A percentile compares a stretch with the other conserved stretches of the same genome.
These are phyloP conservation scores for Zaprionus lachaisei DNA, from an alignment of 1,140 invertebrate genomes.

Conservation along the genomic window DNA sequence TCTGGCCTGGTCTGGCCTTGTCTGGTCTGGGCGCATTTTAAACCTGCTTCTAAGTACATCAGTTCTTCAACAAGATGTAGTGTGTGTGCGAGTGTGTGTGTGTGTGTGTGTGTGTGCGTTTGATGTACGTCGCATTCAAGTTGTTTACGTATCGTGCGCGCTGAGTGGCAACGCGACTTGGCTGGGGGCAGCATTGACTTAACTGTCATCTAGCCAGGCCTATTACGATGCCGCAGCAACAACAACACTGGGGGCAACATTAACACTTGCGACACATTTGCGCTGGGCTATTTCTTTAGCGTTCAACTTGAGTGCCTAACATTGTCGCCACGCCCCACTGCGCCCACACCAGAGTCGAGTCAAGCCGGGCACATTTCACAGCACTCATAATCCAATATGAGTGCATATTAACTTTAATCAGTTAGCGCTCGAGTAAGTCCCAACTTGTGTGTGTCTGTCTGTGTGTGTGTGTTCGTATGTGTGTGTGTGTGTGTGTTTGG, in stretches of 20 bases:
- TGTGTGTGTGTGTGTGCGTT: neutral
- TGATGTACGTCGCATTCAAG: constrained; percentile 34
- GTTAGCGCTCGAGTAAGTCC: constrained; percentile 55
- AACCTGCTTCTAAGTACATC: constrained; percentile 31
- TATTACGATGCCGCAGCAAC: constrained; percentile 30
- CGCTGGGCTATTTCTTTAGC: constrained; percentile 60
- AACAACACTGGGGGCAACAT: constrained; percentile 17
- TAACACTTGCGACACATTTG: constrained; percentile 41
- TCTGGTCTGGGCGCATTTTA: constrained; percentile 26
- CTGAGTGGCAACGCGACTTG: constrained; percentile 12
- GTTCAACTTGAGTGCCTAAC: constrained; percentile 71
- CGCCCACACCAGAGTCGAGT: neutral
- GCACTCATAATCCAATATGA: constrained; percentile 57
- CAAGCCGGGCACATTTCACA: constrained; percentile 46
- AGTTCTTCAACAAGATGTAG: too few species aligned
- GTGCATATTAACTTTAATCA: constrained; percentile 81
- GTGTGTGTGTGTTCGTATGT: neutral
- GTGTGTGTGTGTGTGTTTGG: neutral
- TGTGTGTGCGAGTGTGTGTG: neutral
- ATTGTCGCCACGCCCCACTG: constrained; percentile 27
- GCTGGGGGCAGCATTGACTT: constrained; percentile 11
- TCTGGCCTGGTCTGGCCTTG: too few species aligned
- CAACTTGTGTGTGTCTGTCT: neutral
- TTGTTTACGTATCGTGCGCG: constrained; percentile 7
- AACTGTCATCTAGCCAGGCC: constrained; percentile 39